Conservation (phyloP, 2,888 invertebrate genomes). For the Shargacucullia verbasci region DNA sequence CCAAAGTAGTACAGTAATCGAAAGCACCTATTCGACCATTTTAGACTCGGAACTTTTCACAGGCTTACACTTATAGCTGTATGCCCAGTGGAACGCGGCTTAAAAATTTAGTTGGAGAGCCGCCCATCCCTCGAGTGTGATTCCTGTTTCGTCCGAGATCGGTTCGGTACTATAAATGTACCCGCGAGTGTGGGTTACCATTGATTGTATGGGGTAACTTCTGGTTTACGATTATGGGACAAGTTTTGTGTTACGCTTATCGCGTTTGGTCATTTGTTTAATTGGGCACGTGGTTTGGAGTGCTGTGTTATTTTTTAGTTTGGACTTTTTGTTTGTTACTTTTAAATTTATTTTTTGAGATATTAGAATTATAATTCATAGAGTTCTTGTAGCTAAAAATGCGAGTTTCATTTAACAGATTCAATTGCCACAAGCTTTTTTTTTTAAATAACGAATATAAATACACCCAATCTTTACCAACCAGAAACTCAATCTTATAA, state of each 20-base stretch:
- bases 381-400: no score
- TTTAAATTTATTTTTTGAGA: no score
- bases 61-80: conserved; percentile 19
- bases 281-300: conserved; percentile 40
- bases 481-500: no score
- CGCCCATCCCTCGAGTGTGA: conserved; percentile 62
- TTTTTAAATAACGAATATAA: no score
- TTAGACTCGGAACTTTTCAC: conserved; percentile 22
- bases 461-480: no score
- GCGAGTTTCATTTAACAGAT: no score
- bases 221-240: conserved; percentile 66
- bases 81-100: conserved; percentile 11
- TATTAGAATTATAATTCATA: no score
- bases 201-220: conserved; percentile 66
- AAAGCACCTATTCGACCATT: conserved; percentile 4
- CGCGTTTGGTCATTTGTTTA: conserved; percentile 50
- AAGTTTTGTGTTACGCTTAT: conserved; percentile 56
- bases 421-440: no score
- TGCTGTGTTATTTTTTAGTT: neutral
- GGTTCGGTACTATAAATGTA: conserved; percentile 46
- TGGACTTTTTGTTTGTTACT: no score
- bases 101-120: conserved; percentile 26
- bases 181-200: conserved; percentile 47
- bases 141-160: conserved; percentile 63
- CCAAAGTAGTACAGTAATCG: neutral